Evolutionary conservation across 2,797 vertebrate genomes (phyloP).

Genomic region (Vireo griseus): DNA sequence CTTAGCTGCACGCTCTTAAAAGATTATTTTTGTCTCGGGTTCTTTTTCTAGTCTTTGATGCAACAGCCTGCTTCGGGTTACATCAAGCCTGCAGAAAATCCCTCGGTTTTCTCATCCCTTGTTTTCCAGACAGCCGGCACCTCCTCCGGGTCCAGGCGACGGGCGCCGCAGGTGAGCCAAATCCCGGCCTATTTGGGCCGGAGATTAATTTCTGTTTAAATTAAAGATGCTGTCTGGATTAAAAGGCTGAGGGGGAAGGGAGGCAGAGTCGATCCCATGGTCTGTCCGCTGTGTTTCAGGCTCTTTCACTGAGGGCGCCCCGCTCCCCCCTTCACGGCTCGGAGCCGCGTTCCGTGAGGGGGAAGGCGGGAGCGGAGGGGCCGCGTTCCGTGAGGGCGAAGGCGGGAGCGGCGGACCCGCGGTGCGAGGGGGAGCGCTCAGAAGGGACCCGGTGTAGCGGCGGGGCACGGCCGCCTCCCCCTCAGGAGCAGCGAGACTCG

Average conservation of each 20-base stretch:
- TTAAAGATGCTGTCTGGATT: neutral
- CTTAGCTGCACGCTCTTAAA: conserved; percentile 24
- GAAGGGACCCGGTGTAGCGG: neutral
- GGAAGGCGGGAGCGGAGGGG: neutral
- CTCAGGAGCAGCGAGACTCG: neutral
- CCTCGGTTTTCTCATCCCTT: neutral
- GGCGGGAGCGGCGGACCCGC: neutral
- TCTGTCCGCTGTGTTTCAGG: neutral
- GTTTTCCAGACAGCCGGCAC: conserved; percentile 2
- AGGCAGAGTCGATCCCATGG: accelerated
- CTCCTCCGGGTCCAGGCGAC: neutral
- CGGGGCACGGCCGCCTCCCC: neutral
- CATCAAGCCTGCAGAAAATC: conserved; percentile 25
- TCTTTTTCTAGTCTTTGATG: conserved; percentile 43
- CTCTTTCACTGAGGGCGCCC: neutral
- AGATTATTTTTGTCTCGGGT: conserved; percentile 54
- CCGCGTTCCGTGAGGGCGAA: neutral
- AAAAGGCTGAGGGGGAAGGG: accelerated
- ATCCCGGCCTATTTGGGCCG: neutral
- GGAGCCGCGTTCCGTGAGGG: neutral
- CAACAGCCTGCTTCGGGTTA: conserved; percentile 7
- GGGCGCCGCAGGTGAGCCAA: conserved; percentile 23
- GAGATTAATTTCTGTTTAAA: neutral
- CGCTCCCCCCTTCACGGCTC: neutral
- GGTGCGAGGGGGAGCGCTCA: neutral